A percentile compares a stretch with the other conserved stretches of the same genome.
Conservation (phyloP, 2,113 vertebrate species). For the Procavia capensis region DNA sequence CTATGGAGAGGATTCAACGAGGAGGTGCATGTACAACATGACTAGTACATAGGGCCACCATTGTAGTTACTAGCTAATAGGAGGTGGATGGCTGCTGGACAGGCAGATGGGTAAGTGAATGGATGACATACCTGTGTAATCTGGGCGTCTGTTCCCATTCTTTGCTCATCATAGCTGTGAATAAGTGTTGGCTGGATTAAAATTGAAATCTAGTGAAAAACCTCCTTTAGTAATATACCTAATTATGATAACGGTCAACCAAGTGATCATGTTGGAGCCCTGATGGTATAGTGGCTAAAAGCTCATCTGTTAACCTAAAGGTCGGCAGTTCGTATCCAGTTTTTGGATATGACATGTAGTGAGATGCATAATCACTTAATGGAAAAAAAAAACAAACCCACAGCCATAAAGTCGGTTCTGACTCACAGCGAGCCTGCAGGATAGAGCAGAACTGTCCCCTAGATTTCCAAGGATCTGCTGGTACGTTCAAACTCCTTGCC, state of each 20-base stretch:
- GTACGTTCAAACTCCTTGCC: too few relatives aligned
- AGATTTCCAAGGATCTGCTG: too few relatives aligned
- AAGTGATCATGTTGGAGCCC: too few relatives aligned
- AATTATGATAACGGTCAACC: neutral
- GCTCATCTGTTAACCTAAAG: too few relatives aligned
- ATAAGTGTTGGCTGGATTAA: neutral
- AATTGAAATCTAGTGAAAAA: conserved; percentile 38
- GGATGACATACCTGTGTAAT: neutral
- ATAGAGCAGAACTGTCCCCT: too few relatives aligned
- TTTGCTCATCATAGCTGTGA: neutral
- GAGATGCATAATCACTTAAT: too few relatives aligned
- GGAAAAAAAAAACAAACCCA: too few relatives aligned
- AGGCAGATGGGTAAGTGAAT: neutral
- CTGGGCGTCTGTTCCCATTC: neutral
- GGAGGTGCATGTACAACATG: neutral
- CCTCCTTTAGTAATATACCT: neutral
- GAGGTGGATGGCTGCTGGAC: neutral
- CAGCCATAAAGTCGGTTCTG: too few relatives aligned
- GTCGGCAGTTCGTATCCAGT: too few relatives aligned
- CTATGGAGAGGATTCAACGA: neutral
- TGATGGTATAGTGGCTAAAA: too few relatives aligned
- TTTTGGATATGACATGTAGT: too few relatives aligned
- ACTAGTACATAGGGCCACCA: neutral
- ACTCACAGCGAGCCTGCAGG: too few relatives aligned
- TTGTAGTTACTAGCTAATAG: neutral